A percentile compares a stretch with the other conserved stretches of the same genome.
phyloP scores from a whole-genome alignment of 2,797 vertebrate species.

The Heteromormyrus szaboi region DNA sequence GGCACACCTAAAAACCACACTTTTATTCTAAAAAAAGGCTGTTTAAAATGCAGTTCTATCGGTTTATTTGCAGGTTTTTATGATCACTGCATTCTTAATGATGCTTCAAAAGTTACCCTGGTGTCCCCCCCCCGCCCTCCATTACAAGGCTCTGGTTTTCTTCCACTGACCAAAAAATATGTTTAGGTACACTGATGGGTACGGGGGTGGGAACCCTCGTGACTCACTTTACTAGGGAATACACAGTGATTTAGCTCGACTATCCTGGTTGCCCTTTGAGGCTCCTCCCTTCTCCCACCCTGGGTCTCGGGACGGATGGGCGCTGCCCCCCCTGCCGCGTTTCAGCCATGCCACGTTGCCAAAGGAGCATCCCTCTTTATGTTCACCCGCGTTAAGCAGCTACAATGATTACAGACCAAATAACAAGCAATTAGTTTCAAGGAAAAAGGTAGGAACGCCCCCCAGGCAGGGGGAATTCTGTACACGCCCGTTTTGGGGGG shows the following conservation, averaged over 20 bases:
- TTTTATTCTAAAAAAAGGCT: not conserved
- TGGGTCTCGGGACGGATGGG: not conserved
- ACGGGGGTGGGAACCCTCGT: not conserved
- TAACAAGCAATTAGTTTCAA: conserved; percentile 68
- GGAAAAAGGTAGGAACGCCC: conserved; percentile 51
- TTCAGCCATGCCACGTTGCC: conserved; percentile 59
- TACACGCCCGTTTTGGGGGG: not conserved
- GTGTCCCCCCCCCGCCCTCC: no score
- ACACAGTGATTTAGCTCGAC: not conserved
- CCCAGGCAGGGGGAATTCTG: conserved; percentile 41
- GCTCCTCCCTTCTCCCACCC: not conserved
- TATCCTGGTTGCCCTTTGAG: not conserved
- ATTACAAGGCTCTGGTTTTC: not conserved
- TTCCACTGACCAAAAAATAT: not conserved
- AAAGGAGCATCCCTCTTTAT: conserved; percentile 60
- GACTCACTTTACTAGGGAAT: not conserved
- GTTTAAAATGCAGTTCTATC: not conserved
- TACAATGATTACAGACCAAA: conserved; percentile 63
- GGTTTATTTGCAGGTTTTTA: not conserved
- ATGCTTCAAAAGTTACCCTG: not conserved
- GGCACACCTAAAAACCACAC: not conserved
- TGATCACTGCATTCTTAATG: not conserved
- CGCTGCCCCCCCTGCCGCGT: not conserved
- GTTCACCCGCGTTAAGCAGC: conserved; percentile 65
- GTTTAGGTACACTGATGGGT: not conserved